Evolutionary conservation across 1,140 invertebrate species (phyloP), one percentile per base, ranked within the genome.

Genomic region (Asbolus verrucosus): DNA sequence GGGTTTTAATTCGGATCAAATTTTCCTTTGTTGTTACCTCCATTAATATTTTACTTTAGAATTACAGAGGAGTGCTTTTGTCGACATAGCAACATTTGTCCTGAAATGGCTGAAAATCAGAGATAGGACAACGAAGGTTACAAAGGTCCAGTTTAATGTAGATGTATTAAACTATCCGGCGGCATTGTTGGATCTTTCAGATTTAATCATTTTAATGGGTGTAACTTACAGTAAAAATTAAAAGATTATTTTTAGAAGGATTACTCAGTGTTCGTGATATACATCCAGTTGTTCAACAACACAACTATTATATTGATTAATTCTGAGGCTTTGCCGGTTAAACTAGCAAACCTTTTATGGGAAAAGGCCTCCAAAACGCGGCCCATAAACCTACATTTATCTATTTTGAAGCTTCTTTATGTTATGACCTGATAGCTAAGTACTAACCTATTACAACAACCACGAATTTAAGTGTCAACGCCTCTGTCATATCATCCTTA

Each of bases 101-200:
- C 41, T 46, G n/a, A n/a, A n/a, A n/a, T n/a, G n/a, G n/a, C n/a
- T n/a, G 41, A 19, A 54, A 54, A 54, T 54, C n/a, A 11, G 46
- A 54, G 41, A 46, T 46, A 46, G 41, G 41, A 15, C 24, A 27
- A 27, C 3, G 24, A 27, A 27, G 24, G 24, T 27, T 27, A 8
- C 24, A 27, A n/a, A 41, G 38, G 41, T 46, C 41, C 41, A 16
- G 16, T 46, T 46, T 46, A 16, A 27, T 27, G 18, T 54, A 36
- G 46, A 13, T 30, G n/a, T n/a, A 13, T 54, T 50, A 50, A 54
- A 54, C n/a, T 31, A n/a, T 0, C 41, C 41, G 16, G 46, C 46
- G 46, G 11, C 46, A 30, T 54, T 54, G 46, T 30, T 36, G 11
- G 33, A 36, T 36, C 33, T 36, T 54, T 54, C 46, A 16, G 15